Conservation (phyloP, 2,797 vertebrate species). For the Caiman crocodilus region DNA sequence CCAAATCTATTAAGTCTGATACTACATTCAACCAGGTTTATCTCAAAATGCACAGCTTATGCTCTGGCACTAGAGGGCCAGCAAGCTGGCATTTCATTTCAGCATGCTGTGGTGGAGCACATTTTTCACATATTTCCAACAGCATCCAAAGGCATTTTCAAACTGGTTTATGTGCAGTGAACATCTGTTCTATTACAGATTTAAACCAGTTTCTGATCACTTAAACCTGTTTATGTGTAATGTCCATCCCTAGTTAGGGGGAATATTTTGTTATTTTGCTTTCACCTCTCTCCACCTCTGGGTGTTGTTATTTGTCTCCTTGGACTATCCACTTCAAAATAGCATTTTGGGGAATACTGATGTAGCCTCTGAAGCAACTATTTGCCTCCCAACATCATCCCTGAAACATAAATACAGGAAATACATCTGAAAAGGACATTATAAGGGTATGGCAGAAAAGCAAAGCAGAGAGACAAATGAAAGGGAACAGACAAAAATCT, state of each 20-base stretch:
- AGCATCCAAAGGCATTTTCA: too few species aligned
- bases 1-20: too few species aligned
- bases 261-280: neutral
- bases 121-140: too few species aligned
- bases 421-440: neutral
- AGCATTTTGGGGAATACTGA: neutral
- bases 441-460: neutral
- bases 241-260: neutral
- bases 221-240: too few species aligned
- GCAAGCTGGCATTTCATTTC: too few species aligned
- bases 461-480: neutral
- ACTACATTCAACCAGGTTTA: too few species aligned
- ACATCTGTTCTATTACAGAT: too few species aligned
- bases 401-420: neutral
- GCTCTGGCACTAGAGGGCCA: too few species aligned
- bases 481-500: neutral
- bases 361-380: neutral
- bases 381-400: neutral
- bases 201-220: too few species aligned
- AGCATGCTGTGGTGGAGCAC: too few species aligned
- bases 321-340: neutral
- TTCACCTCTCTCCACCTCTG: neutral
- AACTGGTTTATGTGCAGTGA: too few species aligned
- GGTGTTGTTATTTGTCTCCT: constrained; percentile 5
- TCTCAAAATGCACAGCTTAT: too few species aligned